Conservation (phyloP, 1,140 invertebrate species). For the Lerema accius region DNA sequence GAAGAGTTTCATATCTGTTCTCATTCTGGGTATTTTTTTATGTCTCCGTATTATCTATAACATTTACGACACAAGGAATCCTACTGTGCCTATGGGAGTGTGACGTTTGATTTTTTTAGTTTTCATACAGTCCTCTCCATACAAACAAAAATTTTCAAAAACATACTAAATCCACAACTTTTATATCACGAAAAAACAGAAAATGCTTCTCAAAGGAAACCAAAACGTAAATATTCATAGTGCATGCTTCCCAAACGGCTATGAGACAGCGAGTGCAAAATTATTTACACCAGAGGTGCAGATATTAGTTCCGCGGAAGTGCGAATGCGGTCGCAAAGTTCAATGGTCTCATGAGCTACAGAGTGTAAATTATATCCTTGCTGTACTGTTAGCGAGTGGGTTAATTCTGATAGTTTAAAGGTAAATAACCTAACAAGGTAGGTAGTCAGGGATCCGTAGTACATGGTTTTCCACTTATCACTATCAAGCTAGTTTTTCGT, state of each 20-base stretch:
- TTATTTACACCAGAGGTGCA: slow-evolving; percentile 11
- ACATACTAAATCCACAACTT: not conserved
- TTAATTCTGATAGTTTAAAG: not conserved
- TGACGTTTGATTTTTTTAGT: too few relatives aligned
- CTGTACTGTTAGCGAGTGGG: not conserved
- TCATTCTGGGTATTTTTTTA: too few relatives aligned
- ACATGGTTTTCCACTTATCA: too few relatives aligned
- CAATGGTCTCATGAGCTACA: slow-evolving; percentile 47
- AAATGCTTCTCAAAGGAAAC: not conserved
- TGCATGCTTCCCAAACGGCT: not conserved
- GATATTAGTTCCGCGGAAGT: slow-evolving; percentile 64
- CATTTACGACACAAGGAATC: too few relatives aligned
- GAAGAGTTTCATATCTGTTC: too few relatives aligned
- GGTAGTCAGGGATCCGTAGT: too few relatives aligned
- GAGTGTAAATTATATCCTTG: slow-evolving; percentile 35
- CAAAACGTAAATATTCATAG: not conserved
- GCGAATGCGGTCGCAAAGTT: slow-evolving; percentile 57
- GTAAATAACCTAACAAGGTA: not conserved
- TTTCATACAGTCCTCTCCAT: too few relatives aligned
- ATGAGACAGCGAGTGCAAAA: not conserved
- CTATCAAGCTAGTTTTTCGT: too few relatives aligned
- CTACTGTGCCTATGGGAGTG: too few relatives aligned
- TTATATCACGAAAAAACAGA: not conserved
- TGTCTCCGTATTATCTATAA: too few relatives aligned
- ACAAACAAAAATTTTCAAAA: too few relatives aligned